Conservation (phyloP, 2,888 invertebrate species). For the Trypoxylon attenuatum region DNA sequence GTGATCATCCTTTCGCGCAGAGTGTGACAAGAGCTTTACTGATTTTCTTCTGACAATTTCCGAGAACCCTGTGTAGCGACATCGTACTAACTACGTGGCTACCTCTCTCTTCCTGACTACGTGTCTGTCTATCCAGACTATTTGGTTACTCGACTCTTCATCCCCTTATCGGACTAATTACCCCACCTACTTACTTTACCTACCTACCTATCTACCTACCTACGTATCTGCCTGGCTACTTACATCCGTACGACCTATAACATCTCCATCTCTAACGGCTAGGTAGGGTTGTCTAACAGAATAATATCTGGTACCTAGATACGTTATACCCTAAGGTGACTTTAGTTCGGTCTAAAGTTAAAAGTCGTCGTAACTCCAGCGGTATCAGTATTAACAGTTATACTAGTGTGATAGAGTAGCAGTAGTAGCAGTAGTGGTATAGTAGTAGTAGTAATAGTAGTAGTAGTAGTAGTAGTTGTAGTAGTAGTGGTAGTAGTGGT, state of each 20-base stretch:
- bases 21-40: too few species aligned
- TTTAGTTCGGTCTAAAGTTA: constrained; percentile 20
- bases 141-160: too few species aligned
- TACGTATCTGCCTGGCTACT: background rate
- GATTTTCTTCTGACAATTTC: constrained; percentile 41
- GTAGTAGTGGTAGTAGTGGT: constrained; percentile 25
- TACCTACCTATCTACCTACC: background rate
- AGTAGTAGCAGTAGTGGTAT: constrained; percentile 10
- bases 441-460: constrained; percentile 28
- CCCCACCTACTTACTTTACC: constrained; percentile 13
- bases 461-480: constrained; percentile 21
- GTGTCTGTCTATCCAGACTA: constrained; percentile 43
- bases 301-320: background rate
- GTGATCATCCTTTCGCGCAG: too few species aligned
- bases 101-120: constrained; percentile 28
- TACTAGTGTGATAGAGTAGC: background rate
- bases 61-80: constrained; percentile 38
- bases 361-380: background rate
- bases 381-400: background rate
- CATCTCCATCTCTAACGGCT: background rate
- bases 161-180: too few species aligned
- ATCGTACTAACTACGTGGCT: constrained; percentile 27
- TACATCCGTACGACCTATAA: background rate
- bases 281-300: background rate
- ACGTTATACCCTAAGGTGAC: constrained; percentile 15